Evolutionary conservation across 2,888 invertebrate genomes (phyloP), one percentile per base, ranked within the genome.

Genomic region (Balanococcus diminutus): DNA sequence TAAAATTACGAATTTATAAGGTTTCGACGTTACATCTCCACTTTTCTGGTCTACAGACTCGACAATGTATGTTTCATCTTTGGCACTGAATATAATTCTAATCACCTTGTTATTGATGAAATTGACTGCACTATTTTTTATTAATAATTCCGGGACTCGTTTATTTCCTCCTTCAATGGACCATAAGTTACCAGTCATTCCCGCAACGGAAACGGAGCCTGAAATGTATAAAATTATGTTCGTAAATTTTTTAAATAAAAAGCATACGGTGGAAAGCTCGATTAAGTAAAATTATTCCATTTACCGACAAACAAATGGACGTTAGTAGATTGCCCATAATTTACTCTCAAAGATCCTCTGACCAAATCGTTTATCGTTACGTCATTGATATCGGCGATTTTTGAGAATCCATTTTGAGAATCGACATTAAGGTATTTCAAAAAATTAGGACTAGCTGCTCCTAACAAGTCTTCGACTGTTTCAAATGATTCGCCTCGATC

Each of bases 121-220:
- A 16, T 89, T 89, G 11, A 91, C 91, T n/a, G 89, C 89, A 0
- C 92, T 90, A 19, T 88, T 88, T 85, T 90, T 88, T 8, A 91
- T 86, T 16, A 91, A 89, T 82, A 88, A 88, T 88, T 90, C 89
- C 4, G 91, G 89, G 11, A 93, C 90, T 88, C 89, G 88, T 88
- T 90, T 90, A 88, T 94, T 94, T 79, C 93, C 94, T 75, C 92
- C 92, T 87, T 91, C 90, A 5, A 94, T 91, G 28, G 92, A 89
- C 92, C 93, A 93, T 61, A 93, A 89, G 19, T 90, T 90, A 32
- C 89, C 89, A 32, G 90, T 90, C 16, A 91, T 91, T 14, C 92
- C 93, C 84, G 93, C 92, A 85, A 93, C 87, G 1, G 92, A 91
- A 0, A 90, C 89, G 83, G 87, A 88, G 11, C 90, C 90, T 87